Conservation (phyloP, 2,888 invertebrate species). For the Ischnura elegans region DNA sequence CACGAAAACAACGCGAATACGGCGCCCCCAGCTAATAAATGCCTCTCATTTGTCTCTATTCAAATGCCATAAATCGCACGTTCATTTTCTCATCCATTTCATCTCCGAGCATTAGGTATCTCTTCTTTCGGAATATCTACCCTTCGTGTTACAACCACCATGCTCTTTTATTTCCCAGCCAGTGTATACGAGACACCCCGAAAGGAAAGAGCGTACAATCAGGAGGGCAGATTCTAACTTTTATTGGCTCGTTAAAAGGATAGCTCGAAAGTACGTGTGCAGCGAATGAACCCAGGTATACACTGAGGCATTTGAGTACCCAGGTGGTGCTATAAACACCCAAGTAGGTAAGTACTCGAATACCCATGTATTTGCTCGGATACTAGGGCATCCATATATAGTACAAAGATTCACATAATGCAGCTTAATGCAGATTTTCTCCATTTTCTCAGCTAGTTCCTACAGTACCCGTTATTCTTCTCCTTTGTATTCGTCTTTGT, state of each 20-base stretch:
- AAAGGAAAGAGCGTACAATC: not conserved
- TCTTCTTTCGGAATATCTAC: not conserved
- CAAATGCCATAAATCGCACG: slow-evolving; percentile 10
- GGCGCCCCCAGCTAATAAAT: not conserved
- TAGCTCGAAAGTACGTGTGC: too few species aligned
- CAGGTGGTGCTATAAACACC: too few species aligned
- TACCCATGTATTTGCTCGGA: too few species aligned
- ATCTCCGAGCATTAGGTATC: not conserved
- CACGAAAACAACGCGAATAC: not conserved
- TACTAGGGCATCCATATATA: too few species aligned
- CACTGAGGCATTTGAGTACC: too few species aligned
- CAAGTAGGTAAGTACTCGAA: too few species aligned
- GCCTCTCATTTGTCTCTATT: slow-evolving; percentile 15
- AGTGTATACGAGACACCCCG: not conserved
- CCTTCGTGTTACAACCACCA: not conserved
- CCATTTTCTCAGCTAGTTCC: too few species aligned
- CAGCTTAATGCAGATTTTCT: too few species aligned
- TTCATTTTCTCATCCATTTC: not conserved
- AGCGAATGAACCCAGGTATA: too few species aligned
- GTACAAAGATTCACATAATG: too few species aligned
- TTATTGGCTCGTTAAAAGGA: not conserved
- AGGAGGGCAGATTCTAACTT: not conserved
- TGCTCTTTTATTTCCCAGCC: not conserved
- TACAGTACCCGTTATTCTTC: too few species aligned
- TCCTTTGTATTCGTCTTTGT: too few species aligned